Base-by-base conservation (phyloP, 2,888 invertebrate species). In the Eudemis profundana region DNA sequence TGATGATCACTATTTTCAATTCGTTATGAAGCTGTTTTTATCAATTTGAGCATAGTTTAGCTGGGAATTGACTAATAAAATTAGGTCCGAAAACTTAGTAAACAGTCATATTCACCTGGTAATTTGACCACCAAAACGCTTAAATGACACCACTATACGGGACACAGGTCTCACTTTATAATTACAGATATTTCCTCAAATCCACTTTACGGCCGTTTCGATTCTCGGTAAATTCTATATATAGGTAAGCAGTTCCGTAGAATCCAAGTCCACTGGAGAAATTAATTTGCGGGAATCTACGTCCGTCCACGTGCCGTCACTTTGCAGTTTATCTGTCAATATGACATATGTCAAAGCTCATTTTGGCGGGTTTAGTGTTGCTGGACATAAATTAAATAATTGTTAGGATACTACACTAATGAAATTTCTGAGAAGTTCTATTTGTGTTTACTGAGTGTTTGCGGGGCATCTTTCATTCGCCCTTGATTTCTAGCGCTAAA, bases 51-150 rank as follows among this genome's bases (percentile, higher is more conserved):
- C 33, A 33, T 8, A 33, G 8, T 8, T 33, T n/a, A n/a, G 33
- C 33, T 33, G 2, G 33, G 33, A 33, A 5, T 8, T 7, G 10
- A 33, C 33, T 33, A 33, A n/a, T n/a, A n/a, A 33, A 33, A 33
- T 10, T 42, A 33, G 21, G 12, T 38, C 46, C 1, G 21, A 51
- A 29, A 17, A 53, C 61, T 69, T 61, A 60, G 51, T 51, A 53
- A 61, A 59, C 66, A 19, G 21, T 60, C 10, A 63, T 65, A 75
- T 87, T 90, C 70, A 92, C 92, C 92, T 90, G 92, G 91, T 84
- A 92, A 87, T 83, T 90, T 91, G 74, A 90, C 92, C 91, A 92
- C 92, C 92, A 92, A 91, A 88, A 89, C 83, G 89, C 78, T 87
- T 87, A 68, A 72, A 66, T 78, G 78, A 78, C 84, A 84, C 83